Evolutionary conservation across 1,140 invertebrate genomes (phyloP).

Genomic region (Cylas formicarius): DNA sequence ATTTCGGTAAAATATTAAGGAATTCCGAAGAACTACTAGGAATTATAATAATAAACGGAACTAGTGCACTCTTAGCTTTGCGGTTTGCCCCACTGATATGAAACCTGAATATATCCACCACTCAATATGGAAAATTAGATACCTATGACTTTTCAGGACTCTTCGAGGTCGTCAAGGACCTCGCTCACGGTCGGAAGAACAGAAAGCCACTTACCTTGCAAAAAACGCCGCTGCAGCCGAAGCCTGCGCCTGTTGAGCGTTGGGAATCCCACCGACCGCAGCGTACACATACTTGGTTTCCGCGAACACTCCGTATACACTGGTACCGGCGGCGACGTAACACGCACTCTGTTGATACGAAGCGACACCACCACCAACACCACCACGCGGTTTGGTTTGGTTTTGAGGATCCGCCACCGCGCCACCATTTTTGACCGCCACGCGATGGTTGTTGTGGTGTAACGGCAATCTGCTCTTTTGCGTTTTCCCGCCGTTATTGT

Average conservation of each 20-base stretch:
- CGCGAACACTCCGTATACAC: constrained; percentile 39
- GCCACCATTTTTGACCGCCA: constrained; percentile 1
- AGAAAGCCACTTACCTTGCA: constrained; percentile 39
- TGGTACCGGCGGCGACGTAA: constrained; percentile 24
- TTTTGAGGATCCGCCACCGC: constrained; percentile 2
- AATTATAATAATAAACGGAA: too few relatives aligned
- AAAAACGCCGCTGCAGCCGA: constrained; percentile 45
- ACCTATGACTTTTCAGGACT: too few relatives aligned
- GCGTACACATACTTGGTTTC: constrained; percentile 42
- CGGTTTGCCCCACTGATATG: too few relatives aligned
- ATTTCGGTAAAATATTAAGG: too few relatives aligned
- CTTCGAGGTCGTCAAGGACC: too few relatives aligned
- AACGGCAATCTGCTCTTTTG: too few relatives aligned
- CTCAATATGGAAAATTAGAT: too few relatives aligned
- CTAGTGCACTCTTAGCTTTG: too few relatives aligned
- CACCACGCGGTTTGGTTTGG: constrained; percentile 17
- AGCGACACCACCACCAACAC: constrained; percentile 21
- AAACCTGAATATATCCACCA: too few relatives aligned
- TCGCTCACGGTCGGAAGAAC: not conserved
- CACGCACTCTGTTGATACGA: constrained; percentile 16
- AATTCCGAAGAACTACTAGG: too few relatives aligned
- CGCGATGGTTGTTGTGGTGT: not conserved
- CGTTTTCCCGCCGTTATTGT: constrained; percentile 7
- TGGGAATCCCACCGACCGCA: constrained; percentile 38
- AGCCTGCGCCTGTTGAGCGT: constrained; percentile 39